Evolutionary conservation across 2,888 invertebrate species (phyloP), one percentile per base, ranked within the genome.

Genomic region (Gnatocerus cornutus): DNA sequence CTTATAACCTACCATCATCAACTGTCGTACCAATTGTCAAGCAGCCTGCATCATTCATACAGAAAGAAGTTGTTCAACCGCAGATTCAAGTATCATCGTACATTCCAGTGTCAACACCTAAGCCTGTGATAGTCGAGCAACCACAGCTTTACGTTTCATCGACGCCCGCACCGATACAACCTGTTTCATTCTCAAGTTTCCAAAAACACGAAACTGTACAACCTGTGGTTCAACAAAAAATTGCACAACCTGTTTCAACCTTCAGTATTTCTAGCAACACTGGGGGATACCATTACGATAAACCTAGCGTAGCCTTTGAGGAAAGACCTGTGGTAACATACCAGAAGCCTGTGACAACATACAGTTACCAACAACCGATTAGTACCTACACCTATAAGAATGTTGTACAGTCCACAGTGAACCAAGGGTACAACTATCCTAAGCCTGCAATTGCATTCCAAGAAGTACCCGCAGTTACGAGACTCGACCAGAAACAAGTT

Each of bases 351-450:
- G 65, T 58, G 0, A 41, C 64, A 5, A 58, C 56, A 9, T 64
- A 29, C 21, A 58, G 13, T 14, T 67, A 67, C 21, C 50, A 58
- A 39, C 9, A 12, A 37, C 58, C 58, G 6, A 41, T 67, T 16
- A 69, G 43, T 46, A 69, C 46, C 13, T 69, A 69, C 45, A 62
- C 13, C n/a, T 71, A 64, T 45, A 56, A 71, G 14, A 69, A 68
- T 9, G 61, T 67, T 9, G 30, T 68, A 6, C 71, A 77, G 56
- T 71, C 74, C 64, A 77, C 80, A 29, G 79, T 76, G 68, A 79
- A 84, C 33, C 41, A 21, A 43, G 84, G 84, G 14, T 85, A 84
- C 64, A 76, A 80, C 9, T 85, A 84, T 67, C 76, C 78, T 0
- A 79, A 81, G 72, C 79, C 81, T 13, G 30, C 71, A 46, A 64